A percentile compares a stretch with the other conserved stretches of the same genome.
phyloP scores from a whole-genome alignment of 2,797 vertebrate species.

The Pantherophis alleghaniensis region DNA sequence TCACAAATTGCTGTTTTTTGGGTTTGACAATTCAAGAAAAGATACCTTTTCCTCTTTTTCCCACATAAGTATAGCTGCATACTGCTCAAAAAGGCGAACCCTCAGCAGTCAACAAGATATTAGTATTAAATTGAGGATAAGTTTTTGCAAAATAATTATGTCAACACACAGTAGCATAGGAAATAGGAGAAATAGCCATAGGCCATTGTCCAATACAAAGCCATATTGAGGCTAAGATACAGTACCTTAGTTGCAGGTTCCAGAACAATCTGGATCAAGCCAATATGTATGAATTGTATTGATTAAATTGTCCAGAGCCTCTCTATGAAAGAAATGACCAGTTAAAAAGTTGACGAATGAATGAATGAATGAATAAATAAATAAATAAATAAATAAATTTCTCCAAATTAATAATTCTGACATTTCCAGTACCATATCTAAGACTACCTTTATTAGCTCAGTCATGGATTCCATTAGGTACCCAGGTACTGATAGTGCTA shows the following conservation, averaged over 20 bases:
- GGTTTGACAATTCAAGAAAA: background rate
- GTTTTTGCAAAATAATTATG: background rate
- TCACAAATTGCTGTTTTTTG: background rate
- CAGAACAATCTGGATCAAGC: background rate
- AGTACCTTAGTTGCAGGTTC: background rate
- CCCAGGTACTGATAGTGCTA: background rate
- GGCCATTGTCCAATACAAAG: background rate
- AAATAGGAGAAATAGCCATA: background rate
- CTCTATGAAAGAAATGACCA: background rate
- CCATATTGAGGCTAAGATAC: background rate
- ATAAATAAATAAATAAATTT: background rate
- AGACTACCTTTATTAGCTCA: background rate
- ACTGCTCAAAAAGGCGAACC: background rate
- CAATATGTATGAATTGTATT: background rate
- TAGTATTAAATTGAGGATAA: background rate
- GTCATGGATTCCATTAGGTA: background rate
- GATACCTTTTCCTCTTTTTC: background rate
- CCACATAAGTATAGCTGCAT: background rate
- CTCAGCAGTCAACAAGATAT: background rate
- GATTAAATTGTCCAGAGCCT: background rate
- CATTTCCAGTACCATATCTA: background rate
- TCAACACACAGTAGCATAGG: background rate
- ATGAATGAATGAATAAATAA: rapidly evolving
- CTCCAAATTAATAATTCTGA: background rate
- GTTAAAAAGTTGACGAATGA: background rate